Evolutionary conservation across 2,797 vertebrate genomes (phyloP).

Genomic region (Rhinella marina): DNA sequence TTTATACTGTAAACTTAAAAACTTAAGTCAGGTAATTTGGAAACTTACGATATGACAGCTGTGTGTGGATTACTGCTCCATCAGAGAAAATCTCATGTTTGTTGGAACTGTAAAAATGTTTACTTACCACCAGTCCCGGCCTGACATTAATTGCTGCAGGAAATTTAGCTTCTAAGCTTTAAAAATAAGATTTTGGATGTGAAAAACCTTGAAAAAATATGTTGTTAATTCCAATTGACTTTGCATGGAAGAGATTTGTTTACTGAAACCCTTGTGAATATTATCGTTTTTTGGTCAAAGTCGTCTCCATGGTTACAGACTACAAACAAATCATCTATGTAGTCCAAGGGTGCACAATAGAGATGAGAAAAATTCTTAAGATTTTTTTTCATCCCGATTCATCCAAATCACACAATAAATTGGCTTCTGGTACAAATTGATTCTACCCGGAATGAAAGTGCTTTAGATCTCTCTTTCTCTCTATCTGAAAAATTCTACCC

Average conservation of each 20-base stretch:
- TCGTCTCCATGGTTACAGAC: not conserved
- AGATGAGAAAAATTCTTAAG: too few relatives aligned
- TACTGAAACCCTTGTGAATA: not conserved
- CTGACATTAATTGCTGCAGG: constrained; percentile 33
- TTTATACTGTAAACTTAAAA: constrained; percentile 42
- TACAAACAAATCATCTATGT: too few relatives aligned
- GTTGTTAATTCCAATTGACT: constrained; percentile 26
- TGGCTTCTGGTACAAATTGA: too few relatives aligned
- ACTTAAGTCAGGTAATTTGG: constrained; percentile 57
- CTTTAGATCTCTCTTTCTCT: too few relatives aligned
- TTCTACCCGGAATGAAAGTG: too few relatives aligned
- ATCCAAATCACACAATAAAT: too few relatives aligned
- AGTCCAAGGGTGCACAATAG: too few relatives aligned
- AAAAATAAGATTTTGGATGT: constrained; percentile 40
- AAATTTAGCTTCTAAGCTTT: constrained; percentile 26
- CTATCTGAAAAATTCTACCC: too few relatives aligned
- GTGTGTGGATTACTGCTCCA: constrained; percentile 47
- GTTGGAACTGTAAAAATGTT: constrained; percentile 44
- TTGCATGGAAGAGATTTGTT: constrained; percentile 1
- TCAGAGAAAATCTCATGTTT: constrained; percentile 46
- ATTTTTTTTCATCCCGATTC: too few relatives aligned
- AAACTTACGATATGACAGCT: constrained; percentile 23
- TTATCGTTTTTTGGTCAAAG: not conserved
- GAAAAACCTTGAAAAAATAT: constrained; percentile 21
- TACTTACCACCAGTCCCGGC: constrained; percentile 21